Percentiles rank a stretch among this genome's conserved stretches.
phyloP scores from a whole-genome alignment of 2,888 invertebrate genomes.

The Xestia ashworthii region DNA sequence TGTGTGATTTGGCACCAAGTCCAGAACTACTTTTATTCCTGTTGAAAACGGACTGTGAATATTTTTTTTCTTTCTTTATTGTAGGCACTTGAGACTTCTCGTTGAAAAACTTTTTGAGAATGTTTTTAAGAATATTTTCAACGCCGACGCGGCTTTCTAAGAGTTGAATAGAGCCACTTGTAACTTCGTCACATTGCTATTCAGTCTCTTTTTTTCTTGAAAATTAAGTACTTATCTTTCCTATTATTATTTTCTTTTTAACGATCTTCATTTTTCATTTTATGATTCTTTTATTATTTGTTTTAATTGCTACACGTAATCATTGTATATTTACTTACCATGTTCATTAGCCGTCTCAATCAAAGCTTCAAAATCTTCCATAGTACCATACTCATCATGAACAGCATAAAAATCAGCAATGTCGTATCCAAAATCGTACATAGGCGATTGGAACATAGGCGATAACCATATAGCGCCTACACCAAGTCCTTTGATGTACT shows the following conservation, averaged over 20 bases:
- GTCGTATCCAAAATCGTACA: slow-evolving; percentile 96
- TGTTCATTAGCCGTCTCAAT: slow-evolving; percentile 86
- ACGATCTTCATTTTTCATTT: neutral
- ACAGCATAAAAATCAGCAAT: slow-evolving; percentile 93
- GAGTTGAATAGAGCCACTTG: slow-evolving; percentile 36
- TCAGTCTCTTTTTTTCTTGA: slow-evolving; percentile 20
- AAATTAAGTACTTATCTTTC: slow-evolving; percentile 11
- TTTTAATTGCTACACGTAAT: neutral
- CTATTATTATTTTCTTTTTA: slow-evolving; percentile 16
- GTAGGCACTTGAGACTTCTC: slow-evolving; percentile 10
- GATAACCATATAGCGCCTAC: slow-evolving; percentile 94
- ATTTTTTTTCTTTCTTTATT: slow-evolving; percentile 17
- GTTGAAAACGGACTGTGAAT: slow-evolving; percentile 48
- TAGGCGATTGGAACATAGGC: slow-evolving; percentile 93
- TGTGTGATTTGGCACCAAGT: slow-evolving; percentile 94
- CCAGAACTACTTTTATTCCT: slow-evolving; percentile 91
- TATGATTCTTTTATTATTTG: neutral
- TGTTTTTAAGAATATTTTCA: slow-evolving; percentile 35
- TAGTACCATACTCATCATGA: slow-evolving; percentile 93
- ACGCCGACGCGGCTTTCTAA: slow-evolving; percentile 1
- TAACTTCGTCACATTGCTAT: slow-evolving; percentile 36
- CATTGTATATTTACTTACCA: slow-evolving; percentile 74
- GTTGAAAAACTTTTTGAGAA: slow-evolving; percentile 28
- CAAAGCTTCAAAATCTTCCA: slow-evolving; percentile 93
- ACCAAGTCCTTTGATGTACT: slow-evolving; percentile 92